Conservation (phyloP, 2,797 vertebrate genomes). For the Rhinatrema bivittatum region DNA sequence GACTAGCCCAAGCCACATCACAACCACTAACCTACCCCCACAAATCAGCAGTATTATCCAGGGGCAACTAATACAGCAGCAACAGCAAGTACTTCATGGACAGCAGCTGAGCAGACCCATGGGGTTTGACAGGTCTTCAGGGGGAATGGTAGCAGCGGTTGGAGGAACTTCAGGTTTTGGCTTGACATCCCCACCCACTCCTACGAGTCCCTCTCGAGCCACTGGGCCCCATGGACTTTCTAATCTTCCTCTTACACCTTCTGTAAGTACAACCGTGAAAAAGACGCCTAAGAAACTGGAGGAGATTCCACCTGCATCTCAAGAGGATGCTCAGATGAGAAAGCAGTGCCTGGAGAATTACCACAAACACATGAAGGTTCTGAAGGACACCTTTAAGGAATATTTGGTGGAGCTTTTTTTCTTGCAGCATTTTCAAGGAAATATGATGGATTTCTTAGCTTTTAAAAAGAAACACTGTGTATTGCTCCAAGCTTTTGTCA, state of each 20-base stretch:
- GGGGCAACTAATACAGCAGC: constrained; percentile 79
- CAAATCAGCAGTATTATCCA: constrained; percentile 98
- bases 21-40: constrained; percentile 87
- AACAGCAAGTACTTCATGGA: constrained; percentile 56
- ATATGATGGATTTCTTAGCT: constrained; percentile 97
- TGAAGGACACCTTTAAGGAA: constrained; percentile 89
- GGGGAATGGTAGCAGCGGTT: constrained; percentile 69
- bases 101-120: constrained; percentile 59
- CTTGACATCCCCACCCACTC: constrained; percentile 72
- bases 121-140: constrained; percentile 75
- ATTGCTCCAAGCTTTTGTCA: constrained; percentile 85
- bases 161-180: constrained; percentile 66
- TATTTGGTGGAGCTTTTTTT: constrained; percentile 93
- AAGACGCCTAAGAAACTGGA: constrained; percentile 82
- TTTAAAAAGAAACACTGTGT: constrained; percentile 95
- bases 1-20: constrained; percentile 82
- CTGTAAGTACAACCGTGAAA: constrained; percentile 60
- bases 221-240: constrained; percentile 65
- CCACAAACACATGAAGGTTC: constrained; percentile 79
- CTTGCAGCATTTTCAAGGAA: constrained; percentile 93
- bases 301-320: constrained; percentile 85
- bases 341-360: constrained; percentile 91
- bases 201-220: constrained; percentile 81
- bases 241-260: constrained; percentile 64
- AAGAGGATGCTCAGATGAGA: constrained; percentile 84